phyloP scores from a whole-genome alignment of 2,113 vertebrate genomes.

The Alethe castanea region DNA sequence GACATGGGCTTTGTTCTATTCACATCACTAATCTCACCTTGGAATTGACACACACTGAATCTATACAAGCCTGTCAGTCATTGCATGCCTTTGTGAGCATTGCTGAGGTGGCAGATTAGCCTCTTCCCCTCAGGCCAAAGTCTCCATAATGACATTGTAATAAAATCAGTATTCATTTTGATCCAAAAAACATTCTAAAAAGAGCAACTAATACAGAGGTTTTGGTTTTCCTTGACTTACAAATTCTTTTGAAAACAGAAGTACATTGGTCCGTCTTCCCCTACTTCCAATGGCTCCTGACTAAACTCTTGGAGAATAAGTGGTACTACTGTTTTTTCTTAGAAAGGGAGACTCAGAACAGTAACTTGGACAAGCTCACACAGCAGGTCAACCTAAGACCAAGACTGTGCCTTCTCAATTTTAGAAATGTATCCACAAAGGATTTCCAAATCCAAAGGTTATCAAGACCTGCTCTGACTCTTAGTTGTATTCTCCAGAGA shows the following conservation, averaged over 20 bases:
- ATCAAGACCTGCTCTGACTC: not conserved
- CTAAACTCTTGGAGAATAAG: not conserved
- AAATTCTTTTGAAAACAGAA: not conserved
- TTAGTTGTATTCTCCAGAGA: not conserved
- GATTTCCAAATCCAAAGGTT: not conserved
- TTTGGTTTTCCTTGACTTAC: not conserved
- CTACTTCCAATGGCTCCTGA: not conserved
- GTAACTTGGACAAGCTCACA: not conserved
- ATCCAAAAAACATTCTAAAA: not conserved
- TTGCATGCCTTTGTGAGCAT: not conserved
- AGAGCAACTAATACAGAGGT: not conserved
- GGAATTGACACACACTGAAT: not conserved
- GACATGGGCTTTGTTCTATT: slow-evolving; percentile 23
- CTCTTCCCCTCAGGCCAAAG: not conserved
- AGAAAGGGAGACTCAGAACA: not conserved
- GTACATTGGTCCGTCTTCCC: not conserved
- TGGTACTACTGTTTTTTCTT: not conserved
- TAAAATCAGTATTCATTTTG: slow-evolving; percentile 6
- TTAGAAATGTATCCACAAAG: not conserved
- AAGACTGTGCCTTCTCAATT: not conserved
- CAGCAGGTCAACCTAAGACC: not conserved
- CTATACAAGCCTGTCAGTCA: not conserved
- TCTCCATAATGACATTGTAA: not conserved
- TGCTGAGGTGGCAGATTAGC: slow-evolving; percentile 24
- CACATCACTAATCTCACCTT: slow-evolving; percentile 45